phyloP scores from a whole-genome alignment of 64 coral and sea anemone species.

The Porites lutea region DNA sequence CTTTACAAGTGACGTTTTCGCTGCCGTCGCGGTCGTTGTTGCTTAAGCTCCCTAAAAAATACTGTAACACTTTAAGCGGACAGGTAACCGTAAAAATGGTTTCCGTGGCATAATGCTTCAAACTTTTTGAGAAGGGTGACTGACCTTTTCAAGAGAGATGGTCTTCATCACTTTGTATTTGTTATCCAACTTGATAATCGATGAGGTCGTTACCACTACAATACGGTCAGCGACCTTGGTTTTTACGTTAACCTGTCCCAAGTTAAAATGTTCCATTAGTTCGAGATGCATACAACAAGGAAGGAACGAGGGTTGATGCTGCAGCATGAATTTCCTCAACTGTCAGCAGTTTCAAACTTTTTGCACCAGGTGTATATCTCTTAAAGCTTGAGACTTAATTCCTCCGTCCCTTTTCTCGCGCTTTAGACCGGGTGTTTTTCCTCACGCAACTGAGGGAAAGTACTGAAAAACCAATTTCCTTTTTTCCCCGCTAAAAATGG shows the following conservation, averaged over 20 bases:
- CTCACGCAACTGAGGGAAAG: too few relatives aligned
- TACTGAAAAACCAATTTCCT: too few relatives aligned
- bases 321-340: too few relatives aligned
- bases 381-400: not conserved
- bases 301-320: too few relatives aligned
- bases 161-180: conserved; percentile 80
- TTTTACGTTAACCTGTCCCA: conserved; percentile 69
- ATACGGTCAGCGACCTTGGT: conserved; percentile 59
- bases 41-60: too few relatives aligned
- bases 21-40: too few relatives aligned
- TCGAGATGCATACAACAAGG: not conserved
- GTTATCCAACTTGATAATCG: conserved; percentile 75
- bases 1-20: too few relatives aligned
- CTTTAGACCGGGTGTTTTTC: not conserved
- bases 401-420: not conserved
- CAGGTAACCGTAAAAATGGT: too few relatives aligned
- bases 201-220: conserved; percentile 59
- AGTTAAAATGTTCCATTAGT: not conserved
- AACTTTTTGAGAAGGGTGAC: not conserved
- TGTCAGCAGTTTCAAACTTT: not conserved
- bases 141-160: conserved; percentile 59
- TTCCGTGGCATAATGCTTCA: too few relatives aligned
- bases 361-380: not conserved
- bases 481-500: too few relatives aligned
- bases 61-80: too few relatives aligned